Evolutionary conservation across 2,797 vertebrate species (phyloP).

Genomic region (Oreochromis grahami): DNA sequence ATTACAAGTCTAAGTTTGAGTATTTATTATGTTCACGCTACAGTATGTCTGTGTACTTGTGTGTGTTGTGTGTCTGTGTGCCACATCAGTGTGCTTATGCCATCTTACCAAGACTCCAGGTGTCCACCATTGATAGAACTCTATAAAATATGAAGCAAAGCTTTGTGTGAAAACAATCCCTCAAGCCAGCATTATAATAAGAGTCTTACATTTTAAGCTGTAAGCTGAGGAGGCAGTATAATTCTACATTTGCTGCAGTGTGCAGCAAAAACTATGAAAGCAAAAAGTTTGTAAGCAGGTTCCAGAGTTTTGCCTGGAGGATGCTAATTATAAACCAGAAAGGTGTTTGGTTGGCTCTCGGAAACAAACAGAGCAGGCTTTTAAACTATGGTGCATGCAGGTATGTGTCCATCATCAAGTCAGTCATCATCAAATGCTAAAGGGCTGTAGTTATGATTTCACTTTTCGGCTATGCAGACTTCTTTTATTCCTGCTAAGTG

Average conservation of each 20-base stretch:
- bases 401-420: neutral
- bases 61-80: neutral
- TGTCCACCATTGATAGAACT: constrained; percentile 87
- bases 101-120: constrained; percentile 82
- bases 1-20: constrained; percentile 11
- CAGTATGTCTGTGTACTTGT: neutral
- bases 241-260: neutral
- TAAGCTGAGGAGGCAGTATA: neutral
- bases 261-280: constrained; percentile 15
- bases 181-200: constrained; percentile 35
- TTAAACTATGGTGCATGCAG: neutral
- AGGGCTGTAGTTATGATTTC: neutral
- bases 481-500: neutral
- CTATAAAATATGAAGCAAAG: constrained; percentile 66
- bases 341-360: constrained; percentile 9
- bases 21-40: neutral
- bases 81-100: neutral
- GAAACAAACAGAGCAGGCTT: neutral
- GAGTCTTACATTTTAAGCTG: constrained; percentile 9
- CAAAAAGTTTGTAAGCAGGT: constrained; percentile 16
- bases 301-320: constrained; percentile 5
- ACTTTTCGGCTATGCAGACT: neutral
- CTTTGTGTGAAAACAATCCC: constrained; percentile 45
- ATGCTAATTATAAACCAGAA: constrained; percentile 19
- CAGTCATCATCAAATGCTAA: neutral